phyloP scores from a whole-genome alignment of 2,797 vertebrate genomes.

The Rousettus madagascariensis region DNA sequence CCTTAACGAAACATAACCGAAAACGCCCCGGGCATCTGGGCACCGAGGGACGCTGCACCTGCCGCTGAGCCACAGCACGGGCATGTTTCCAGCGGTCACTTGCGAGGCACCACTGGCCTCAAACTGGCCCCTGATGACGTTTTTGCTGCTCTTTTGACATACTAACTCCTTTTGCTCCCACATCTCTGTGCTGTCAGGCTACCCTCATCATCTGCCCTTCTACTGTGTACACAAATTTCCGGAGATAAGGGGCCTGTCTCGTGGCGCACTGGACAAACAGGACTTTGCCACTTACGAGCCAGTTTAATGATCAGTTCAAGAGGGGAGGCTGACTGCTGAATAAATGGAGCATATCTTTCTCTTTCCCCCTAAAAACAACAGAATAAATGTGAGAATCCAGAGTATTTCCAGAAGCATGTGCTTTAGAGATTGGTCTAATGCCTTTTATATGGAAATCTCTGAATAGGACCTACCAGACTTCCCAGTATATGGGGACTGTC shows the following conservation, averaged over 20 bases:
- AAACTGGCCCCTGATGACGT: not conserved
- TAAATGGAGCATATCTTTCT: not conserved
- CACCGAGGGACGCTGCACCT: fast-evolving
- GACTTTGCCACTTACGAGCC: not conserved
- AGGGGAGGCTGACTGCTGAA: not conserved
- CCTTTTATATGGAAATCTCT: not conserved
- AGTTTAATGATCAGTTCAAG: not conserved
- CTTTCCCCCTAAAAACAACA: not conserved
- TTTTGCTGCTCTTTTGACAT: not conserved
- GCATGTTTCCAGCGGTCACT: too few species aligned
- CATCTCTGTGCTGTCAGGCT: not conserved
- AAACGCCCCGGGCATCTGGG: not conserved
- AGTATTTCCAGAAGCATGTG: not conserved
- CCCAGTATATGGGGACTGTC: not conserved
- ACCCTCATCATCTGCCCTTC: not conserved
- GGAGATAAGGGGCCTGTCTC: not conserved
- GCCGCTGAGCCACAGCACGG: not conserved
- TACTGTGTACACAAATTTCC: not conserved
- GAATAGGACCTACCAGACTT: not conserved
- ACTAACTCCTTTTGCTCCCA: not conserved
- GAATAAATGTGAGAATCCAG: not conserved
- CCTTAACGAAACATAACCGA: not conserved
- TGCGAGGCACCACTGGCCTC: not conserved
- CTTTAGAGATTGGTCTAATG: not conserved
- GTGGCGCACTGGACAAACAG: not conserved